Percentiles rank a stretch among this genome's conserved stretches.
Conservation (phyloP, 2,113 vertebrate species). For the Mobula hypostoma region DNA sequence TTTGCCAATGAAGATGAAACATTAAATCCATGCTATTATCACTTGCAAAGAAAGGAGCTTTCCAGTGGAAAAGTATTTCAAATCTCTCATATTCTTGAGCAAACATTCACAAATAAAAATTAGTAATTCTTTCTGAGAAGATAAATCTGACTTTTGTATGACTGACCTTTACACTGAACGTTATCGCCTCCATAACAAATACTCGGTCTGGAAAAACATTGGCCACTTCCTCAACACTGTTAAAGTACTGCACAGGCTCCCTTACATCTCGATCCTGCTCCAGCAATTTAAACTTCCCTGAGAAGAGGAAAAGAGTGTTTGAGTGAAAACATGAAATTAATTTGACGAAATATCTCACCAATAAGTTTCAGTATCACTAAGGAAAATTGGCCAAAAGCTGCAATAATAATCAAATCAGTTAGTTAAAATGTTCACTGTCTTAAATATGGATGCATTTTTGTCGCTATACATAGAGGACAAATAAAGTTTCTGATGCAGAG, state of each 20-base stretch:
- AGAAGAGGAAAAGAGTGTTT: constrained; percentile 32
- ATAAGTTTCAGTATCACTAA: neutral
- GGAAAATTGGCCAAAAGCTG: neutral
- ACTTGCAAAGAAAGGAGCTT: neutral
- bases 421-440: neutral
- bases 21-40: neutral
- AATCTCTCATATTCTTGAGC: neutral
- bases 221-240: constrained; percentile 93
- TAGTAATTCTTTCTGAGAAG: constrained; percentile 11
- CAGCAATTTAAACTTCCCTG: constrained; percentile 95
- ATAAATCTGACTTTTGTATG: constrained; percentile 15
- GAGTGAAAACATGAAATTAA: constrained; percentile 25
- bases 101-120: neutral
- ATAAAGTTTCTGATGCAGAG: neutral
- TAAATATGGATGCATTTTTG: neutral
- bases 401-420: neutral
- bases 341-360: neutral
- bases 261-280: constrained; percentile 90
- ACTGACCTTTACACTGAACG: constrained; percentile 90
- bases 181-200: constrained; percentile 96
- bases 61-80: too few species aligned
- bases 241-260: constrained; percentile 90
- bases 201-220: constrained; percentile 88
- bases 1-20: neutral
- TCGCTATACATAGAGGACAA: neutral